Conservation (phyloP, 2,888 invertebrate species). For the Pterostichus niger region DNA sequence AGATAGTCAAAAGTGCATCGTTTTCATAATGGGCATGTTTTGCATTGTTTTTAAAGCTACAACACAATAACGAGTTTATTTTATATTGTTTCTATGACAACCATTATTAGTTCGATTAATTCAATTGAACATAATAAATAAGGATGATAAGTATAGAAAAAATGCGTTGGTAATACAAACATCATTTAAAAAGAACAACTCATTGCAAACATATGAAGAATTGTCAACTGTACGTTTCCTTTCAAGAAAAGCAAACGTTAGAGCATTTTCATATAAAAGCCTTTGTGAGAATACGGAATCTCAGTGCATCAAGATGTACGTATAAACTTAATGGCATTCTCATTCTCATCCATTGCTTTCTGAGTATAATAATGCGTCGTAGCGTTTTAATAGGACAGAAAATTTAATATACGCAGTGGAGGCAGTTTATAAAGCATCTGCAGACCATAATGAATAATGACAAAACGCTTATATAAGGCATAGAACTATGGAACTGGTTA, state of each 20-base stretch:
- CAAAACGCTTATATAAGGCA: not conserved
- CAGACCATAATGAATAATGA: slow-evolving; percentile 15
- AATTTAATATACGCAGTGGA: slow-evolving; percentile 10
- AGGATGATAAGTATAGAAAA: too few relatives aligned
- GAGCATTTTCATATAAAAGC: too few relatives aligned
- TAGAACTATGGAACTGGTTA: not conserved
- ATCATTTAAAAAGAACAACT: too few relatives aligned
- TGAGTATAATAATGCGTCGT: slow-evolving; percentile 14
- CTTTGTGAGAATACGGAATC: not conserved
- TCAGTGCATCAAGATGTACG: slow-evolving; percentile 6
- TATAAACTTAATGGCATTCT: slow-evolving; percentile 5
- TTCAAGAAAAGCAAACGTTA: not conserved
- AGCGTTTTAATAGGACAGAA: slow-evolving; percentile 13
- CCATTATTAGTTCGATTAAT: too few relatives aligned
- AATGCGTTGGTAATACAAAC: not conserved
- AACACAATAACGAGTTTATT: too few relatives aligned
- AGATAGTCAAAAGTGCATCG: too few relatives aligned
- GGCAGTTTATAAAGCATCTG: not conserved
- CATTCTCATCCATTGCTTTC: not conserved
- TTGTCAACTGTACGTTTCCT: too few relatives aligned
- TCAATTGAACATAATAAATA: too few relatives aligned
- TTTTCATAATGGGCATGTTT: too few relatives aligned
- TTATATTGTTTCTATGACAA: too few relatives aligned
- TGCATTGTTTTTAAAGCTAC: too few relatives aligned
- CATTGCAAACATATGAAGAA: too few relatives aligned